These are phyloP conservation scores for Drosophila mayaguana DNA, from an alignment of 2,888 invertebrate genomes.

Conservation along the genomic window DNA sequence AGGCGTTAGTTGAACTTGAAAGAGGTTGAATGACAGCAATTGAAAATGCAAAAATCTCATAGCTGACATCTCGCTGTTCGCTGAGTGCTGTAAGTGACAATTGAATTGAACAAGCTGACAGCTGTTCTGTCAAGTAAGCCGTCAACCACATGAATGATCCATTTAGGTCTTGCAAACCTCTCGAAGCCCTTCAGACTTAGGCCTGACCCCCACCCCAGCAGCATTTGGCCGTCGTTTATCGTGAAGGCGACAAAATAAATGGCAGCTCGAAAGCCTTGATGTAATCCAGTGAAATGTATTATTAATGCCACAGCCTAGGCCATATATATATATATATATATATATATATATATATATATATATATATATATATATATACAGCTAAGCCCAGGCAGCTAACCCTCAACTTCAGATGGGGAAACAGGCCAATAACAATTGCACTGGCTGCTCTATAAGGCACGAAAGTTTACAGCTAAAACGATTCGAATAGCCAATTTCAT, in stretches of 20 bases:
- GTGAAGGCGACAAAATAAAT: conserved; percentile 17
- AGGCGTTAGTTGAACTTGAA: conserved; percentile 4
- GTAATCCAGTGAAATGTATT: conserved; percentile 55
- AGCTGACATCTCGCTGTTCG: neutral
- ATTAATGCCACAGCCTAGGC: conserved; percentile 56
- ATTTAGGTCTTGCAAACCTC: conserved; percentile 13
- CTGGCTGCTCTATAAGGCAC: conserved; percentile 29
- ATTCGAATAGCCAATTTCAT: conserved; percentile 81
- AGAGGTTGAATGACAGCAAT: neutral
- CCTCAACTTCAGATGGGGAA: neutral
- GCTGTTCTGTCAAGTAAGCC: conserved; percentile 23
- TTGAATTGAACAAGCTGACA: conserved; percentile 31
- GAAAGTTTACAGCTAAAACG: conserved; percentile 79
- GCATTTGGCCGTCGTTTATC: neutral
- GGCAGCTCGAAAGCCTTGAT: conserved; percentile 20
- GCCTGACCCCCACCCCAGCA: neutral
- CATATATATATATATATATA: neutral
- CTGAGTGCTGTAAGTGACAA: conserved; percentile 12
- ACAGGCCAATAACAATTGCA: conserved; percentile 47
- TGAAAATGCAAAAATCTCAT: neutral
- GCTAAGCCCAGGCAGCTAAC: conserved; percentile 5
- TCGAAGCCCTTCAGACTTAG: neutral
- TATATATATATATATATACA: neutral
- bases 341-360: neutral
- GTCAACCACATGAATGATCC: conserved; percentile 21